Conservation (phyloP, 2,888 invertebrate species). For the Mesodorylaimus sp. region DNA sequence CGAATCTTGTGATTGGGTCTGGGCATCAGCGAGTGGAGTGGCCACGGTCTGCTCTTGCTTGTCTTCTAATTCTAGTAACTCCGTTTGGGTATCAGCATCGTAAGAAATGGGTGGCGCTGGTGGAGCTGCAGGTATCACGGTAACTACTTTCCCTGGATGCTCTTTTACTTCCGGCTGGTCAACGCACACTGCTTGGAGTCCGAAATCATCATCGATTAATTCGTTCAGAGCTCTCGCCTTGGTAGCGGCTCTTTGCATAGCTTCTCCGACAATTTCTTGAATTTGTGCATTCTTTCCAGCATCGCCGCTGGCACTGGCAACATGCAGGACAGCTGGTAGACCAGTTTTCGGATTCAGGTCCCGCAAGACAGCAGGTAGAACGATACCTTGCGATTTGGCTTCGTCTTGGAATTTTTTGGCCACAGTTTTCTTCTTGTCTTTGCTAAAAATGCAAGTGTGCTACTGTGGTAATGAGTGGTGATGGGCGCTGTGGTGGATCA, state of each 20-base stretch:
- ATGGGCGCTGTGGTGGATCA: too few species aligned
- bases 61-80: neutral
- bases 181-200: too few species aligned
- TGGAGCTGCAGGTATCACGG: neutral
- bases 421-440: conserved; percentile 8
- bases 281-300: neutral
- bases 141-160: too few species aligned
- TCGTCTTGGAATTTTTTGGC: conserved; percentile 22
- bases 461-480: too few species aligned
- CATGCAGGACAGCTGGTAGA: conserved; percentile 5
- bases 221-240: neutral
- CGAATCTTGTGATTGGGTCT: too few species aligned
- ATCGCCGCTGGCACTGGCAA: neutral
- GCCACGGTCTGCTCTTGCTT: neutral
- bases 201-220: too few species aligned
- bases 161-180: too few species aligned
- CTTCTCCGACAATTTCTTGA: neutral
- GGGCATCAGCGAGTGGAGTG: too few species aligned
- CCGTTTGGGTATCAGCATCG: conserved; percentile 2
- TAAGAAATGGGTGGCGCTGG: neutral
- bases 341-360: conserved; percentile 9
- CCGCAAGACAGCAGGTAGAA: conserved; percentile 14
- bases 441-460: too few species aligned
- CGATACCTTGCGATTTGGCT: conserved; percentile 25
- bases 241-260: neutral